Evolutionary conservation across 2,113 vertebrate genomes (phyloP), one percentile per base, ranked within the genome.

Genomic region (Dasyornis broadbenti): DNA sequence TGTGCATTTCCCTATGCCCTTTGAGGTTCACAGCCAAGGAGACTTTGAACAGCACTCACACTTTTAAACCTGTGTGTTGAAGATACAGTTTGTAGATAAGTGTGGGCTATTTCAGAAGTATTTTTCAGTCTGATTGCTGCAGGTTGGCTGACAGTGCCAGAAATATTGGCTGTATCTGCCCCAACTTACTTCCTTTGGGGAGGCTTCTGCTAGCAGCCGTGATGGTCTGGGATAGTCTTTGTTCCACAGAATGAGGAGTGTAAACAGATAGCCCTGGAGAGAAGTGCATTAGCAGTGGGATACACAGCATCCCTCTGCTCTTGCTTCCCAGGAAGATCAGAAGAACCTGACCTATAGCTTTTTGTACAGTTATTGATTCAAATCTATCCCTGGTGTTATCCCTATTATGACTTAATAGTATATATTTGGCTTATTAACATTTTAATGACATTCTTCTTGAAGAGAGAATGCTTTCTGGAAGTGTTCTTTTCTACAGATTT

Each of bases 361-460:
- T 73, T 70, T 90, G 75, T 88, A 73, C 59, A 72, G 59, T 94
- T 88, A 49, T 7, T 83, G 71, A 90, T 59, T 82, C 66, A 77
- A 83, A 88, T 91, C 39, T 70, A 31, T 95, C 92, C 85, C 91
- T 95, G 27, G 63, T 91, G 85, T 86, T 80, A 94, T 59, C 78
- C 72, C n/a, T 63, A 0, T 77, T 79, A 69, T 77, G 72, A 94
- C 86, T 81, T 91, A 94, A 91, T 84, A 60, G 57, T 61, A 66
- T 92, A 33, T 47, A 44, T 87, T 95, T 93, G 94, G 77, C 78
- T 94, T 47, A 57, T 95, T 94, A 90, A 65, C 37, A 10, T 93
- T 89, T 89, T 91, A 95, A 94, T 84, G 80, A 69, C 52, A 59
- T 82, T 84, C 31, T 95, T 95, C 80, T 78, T 91, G 78, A 77